Evolutionary conservation across 2,888 invertebrate genomes (phyloP), one percentile per base, ranked within the genome.

Genomic region (Pharmacophagus antenor): DNA sequence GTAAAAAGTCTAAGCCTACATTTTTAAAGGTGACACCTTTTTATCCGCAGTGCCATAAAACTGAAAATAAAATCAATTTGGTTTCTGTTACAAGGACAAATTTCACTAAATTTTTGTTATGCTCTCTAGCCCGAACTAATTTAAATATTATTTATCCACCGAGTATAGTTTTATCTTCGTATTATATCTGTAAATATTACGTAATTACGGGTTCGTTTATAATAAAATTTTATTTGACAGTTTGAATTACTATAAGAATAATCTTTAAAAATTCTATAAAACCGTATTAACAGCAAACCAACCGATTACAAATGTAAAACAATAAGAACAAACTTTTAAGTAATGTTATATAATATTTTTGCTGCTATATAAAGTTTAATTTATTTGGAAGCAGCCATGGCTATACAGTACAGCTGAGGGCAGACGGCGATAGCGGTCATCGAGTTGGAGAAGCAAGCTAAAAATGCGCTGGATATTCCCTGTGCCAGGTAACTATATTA

Each of bases 401-500:
- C 50, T 50, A 51, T 53, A 48, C 55, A 61, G 52, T 56, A 47
- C 52, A 61, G 61, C 53, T 61, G 61, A 56, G 42, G 52, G 48
- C 53, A 48, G 52, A 55, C 60, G 44, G 47, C 52, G 52, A 50
- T 52, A 46, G 61, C 56, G 37, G 61, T 56, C 52, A 41, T 61
- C 61, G 42, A 37, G 42, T 57, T 52, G 61, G 52, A 31, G 53
- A 61, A 61, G 52, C 37, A 27, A 42, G 27, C 61, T 52, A 61
- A 61, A 61, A 42, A 61, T 61, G 61, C 61, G 56, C 61, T 61
- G 61, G 61, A 61, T 61, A 61, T 61, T 56, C 56, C 61, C 61
- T 48, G 61, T 61, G 31, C 61, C 61, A 61, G 61, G 61, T 61
- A 25, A 47, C 18, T 47, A 46, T 47, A 15, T 10, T 10, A 18